Evolutionary conservation across 2,113 vertebrate species (phyloP).

Genomic region (Seriola rivoliana): DNA sequence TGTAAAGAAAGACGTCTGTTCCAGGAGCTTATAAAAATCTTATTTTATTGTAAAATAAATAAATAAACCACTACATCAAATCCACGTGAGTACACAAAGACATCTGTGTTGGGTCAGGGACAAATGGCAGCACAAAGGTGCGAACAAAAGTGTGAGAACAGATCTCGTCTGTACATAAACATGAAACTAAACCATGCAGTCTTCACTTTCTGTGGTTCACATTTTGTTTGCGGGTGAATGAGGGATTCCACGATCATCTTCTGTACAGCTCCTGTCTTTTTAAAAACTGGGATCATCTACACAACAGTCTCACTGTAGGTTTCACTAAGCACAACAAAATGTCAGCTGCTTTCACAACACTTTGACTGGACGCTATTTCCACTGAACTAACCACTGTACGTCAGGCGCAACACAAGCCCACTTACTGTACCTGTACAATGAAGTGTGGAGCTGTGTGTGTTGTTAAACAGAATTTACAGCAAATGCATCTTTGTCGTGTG

Average conservation of each 20-base stretch:
- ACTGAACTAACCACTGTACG: slow-evolving; percentile 49
- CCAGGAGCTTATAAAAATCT: slow-evolving; percentile 49
- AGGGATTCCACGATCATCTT: slow-evolving; percentile 22
- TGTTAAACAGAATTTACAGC: slow-evolving; percentile 31
- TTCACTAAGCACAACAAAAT: slow-evolving; percentile 52
- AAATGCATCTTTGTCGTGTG: not conserved
- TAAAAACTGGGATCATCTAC: slow-evolving; percentile 21
- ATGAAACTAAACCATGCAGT: slow-evolving; percentile 61
- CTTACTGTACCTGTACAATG: slow-evolving; percentile 35
- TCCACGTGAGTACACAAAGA: slow-evolving; percentile 50
- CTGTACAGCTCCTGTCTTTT: slow-evolving; percentile 12
- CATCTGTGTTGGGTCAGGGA: slow-evolving; percentile 35
- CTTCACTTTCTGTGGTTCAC: slow-evolving; percentile 46
- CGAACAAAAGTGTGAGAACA: slow-evolving; percentile 32
- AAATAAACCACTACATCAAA: slow-evolving; percentile 62
- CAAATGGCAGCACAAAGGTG: slow-evolving; percentile 31
- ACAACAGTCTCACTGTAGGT: slow-evolving; percentile 3
- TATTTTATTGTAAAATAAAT: slow-evolving; percentile 76
- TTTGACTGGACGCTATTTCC: slow-evolving; percentile 43
- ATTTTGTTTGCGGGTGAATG: slow-evolving; percentile 10
- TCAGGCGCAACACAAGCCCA: slow-evolving; percentile 30
- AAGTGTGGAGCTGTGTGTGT: not conserved
- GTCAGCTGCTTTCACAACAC: slow-evolving; percentile 57
- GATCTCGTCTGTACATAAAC: slow-evolving; percentile 43
- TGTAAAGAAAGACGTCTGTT: not conserved